phyloP scores from a whole-genome alignment of 2,888 invertebrate genomes.

The Acronicta aceris region DNA sequence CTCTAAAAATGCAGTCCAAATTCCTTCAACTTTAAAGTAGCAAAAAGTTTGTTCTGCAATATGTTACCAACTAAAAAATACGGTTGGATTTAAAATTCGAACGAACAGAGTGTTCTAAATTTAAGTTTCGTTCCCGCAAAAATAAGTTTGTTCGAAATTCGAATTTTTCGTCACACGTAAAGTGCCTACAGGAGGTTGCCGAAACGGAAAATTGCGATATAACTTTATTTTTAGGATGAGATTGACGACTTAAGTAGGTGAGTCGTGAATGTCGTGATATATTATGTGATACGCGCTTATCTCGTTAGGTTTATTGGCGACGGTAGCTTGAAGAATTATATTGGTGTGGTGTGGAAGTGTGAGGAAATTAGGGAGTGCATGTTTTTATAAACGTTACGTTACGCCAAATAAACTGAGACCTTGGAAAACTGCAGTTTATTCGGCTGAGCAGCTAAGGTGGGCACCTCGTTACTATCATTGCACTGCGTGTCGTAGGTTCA shows the following conservation, averaged over 20 bases:
- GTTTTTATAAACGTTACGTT: too few relatives aligned
- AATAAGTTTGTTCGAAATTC: conserved; percentile 54
- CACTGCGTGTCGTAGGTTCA: too few relatives aligned
- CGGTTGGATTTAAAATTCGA: conserved; percentile 27
- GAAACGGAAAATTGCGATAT: conserved; percentile 86
- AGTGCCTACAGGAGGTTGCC: conserved; percentile 70
- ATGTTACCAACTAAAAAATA: conserved; percentile 64
- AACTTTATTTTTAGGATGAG: conserved; percentile 85
- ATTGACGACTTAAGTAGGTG: conserved; percentile 82
- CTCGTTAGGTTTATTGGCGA: conserved; percentile 67
- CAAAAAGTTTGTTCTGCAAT: conserved; percentile 50
- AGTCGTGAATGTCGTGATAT: conserved; percentile 70
- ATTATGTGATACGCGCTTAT: conserved; percentile 71
- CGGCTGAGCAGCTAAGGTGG: too few relatives aligned
- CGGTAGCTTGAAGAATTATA: conserved; percentile 37
- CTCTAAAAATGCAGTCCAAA: conserved; percentile 31
- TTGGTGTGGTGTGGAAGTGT: conserved; percentile 35
- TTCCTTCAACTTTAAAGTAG: conserved; percentile 25
- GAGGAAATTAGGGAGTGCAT: conserved; percentile 1
- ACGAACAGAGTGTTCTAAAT: conserved; percentile 24
- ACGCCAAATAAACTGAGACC: too few relatives aligned
- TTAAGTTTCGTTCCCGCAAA: conserved; percentile 30
- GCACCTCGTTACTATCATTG: too few relatives aligned
- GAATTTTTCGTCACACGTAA: conserved; percentile 79
- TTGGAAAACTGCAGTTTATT: neutral